A percentile compares a stretch with the other conserved stretches of the same genome.
Conservation (phyloP, 23 tunicate species). For the Botrylloides violaceus region DNA sequence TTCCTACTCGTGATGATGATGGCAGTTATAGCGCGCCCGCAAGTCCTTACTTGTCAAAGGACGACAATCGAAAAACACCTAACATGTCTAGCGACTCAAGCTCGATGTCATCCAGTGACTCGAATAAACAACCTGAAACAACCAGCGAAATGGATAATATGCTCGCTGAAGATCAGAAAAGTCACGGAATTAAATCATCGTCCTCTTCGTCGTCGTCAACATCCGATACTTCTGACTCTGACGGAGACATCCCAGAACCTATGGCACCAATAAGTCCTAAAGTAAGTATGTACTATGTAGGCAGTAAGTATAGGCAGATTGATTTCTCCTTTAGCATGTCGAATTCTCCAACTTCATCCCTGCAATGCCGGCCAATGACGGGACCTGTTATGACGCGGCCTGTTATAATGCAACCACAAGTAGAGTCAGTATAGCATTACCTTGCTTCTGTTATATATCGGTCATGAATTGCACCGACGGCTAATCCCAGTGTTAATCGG, state of each 20-base stretch:
- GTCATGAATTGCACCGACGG: neutral
- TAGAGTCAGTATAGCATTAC: too few species aligned
- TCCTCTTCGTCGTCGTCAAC: conserved; percentile 12
- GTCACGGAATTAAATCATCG: neutral
- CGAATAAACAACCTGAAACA: neutral
- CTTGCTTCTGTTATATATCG: neutral
- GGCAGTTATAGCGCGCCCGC: neutral
- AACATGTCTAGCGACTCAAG: neutral
- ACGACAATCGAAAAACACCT: neutral
- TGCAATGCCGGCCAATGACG: too few species aligned
- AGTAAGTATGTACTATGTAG: too few species aligned
- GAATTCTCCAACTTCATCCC: too few species aligned
- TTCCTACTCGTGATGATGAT: neutral
- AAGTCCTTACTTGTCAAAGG: conserved; percentile 6
- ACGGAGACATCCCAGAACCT: conserved; percentile 5
- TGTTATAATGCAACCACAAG: too few species aligned
- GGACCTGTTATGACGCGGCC: too few species aligned
- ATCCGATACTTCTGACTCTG: neutral
- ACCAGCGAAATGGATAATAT: neutral
- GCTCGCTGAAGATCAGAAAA: neutral
- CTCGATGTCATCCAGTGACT: neutral
- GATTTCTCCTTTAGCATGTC: too few species aligned
- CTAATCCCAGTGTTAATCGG: neutral
- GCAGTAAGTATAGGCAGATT: too few species aligned
- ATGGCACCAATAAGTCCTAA: conserved; percentile 6